These are phyloP conservation scores for Conger conger DNA, from an alignment of 2,113 vertebrate species.

Conservation along the genomic window DNA sequence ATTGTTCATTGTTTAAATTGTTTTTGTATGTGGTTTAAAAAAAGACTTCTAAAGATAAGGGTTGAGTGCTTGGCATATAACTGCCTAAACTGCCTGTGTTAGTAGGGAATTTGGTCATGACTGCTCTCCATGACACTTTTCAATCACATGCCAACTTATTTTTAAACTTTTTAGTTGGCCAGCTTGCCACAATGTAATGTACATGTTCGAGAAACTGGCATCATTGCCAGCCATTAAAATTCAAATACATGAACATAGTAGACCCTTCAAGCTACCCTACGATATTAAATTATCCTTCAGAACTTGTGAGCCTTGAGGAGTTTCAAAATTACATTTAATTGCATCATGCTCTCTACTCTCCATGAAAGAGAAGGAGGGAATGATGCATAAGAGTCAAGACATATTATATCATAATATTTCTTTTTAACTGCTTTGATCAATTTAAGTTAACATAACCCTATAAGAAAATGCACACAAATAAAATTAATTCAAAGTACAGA, in stretches of 20 bases:
- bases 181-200: background rate
- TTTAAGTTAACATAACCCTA: slow-evolving; percentile 17
- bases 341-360: slow-evolving; percentile 10
- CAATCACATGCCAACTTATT: slow-evolving; percentile 28
- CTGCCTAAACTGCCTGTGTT: background rate
- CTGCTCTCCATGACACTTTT: slow-evolving; percentile 33
- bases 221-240: background rate
- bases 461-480: slow-evolving; percentile 8
- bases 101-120: background rate
- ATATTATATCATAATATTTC: slow-evolving; percentile 15
- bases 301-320: slow-evolving; percentile 11
- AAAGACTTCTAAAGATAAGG: background rate
- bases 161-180: background rate
- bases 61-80: background rate
- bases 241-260: background rate
- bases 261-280: background rate
- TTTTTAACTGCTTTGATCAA: slow-evolving; percentile 25
- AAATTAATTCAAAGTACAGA: background rate
- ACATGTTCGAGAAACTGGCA: background rate
- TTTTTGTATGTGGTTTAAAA: background rate
- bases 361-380: background rate
- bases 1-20: background rate
- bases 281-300: slow-evolving; percentile 8
- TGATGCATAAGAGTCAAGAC: background rate
- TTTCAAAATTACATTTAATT: slow-evolving; percentile 25